phyloP scores from a whole-genome alignment of 2,888 invertebrate genomes.

The Hybos culiciformis region DNA sequence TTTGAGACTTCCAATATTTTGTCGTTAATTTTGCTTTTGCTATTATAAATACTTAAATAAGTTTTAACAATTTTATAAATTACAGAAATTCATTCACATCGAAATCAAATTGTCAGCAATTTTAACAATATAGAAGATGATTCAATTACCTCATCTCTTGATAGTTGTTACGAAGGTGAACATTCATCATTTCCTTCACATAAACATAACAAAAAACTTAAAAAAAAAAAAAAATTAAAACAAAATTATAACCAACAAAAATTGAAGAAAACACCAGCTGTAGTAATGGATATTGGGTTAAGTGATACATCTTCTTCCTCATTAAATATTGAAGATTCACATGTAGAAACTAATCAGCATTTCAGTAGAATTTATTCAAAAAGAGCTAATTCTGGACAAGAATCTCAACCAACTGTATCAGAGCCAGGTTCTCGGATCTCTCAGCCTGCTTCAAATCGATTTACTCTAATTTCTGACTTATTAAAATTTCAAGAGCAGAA shows the following conservation, averaged over 20 bases:
- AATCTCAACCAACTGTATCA: background rate
- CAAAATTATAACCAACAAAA: background rate
- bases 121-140: too few species aligned
- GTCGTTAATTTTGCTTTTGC: too few species aligned
- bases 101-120: too few species aligned
- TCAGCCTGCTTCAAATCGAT: slow-evolving; percentile 14
- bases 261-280: slow-evolving; percentile 6
- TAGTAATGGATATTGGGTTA: slow-evolving; percentile 20
- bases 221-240: background rate
- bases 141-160: background rate
- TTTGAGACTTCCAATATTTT: too few species aligned
- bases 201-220: background rate
- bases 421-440: slow-evolving; percentile 6
- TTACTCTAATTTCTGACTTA: slow-evolving; percentile 27
- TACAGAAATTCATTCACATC: too few species aligned
- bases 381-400: slow-evolving; percentile 3
- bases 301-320: slow-evolving; percentile 15
- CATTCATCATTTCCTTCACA: background rate
- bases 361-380: slow-evolving; percentile 14
- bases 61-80: too few species aligned
- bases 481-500: slow-evolving; percentile 3
- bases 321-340: slow-evolving; percentile 16
- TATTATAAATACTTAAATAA: too few species aligned
- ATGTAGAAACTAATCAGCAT: slow-evolving; percentile 16
- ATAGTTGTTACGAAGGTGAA: background rate